Evolutionary conservation across 2,113 vertebrate species (phyloP), one percentile per base, ranked within the genome.

Genomic region (Oreochromis aureus): DNA sequence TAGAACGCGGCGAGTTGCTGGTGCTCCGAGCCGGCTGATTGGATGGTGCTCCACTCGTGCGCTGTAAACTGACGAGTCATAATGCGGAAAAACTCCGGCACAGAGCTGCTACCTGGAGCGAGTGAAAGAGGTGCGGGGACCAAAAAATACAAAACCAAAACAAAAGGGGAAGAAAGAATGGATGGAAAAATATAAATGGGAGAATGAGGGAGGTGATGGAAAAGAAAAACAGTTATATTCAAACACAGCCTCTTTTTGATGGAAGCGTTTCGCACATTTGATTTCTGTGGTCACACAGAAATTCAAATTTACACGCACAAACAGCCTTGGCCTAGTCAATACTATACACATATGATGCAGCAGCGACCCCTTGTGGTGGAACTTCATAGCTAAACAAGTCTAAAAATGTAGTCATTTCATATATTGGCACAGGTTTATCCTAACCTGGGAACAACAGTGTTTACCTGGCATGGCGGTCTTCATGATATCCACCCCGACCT

Each of bases 61-160:
- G 96, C 97, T 32, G 99, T 99, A 91, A 99, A 99, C 95, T 99
- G 98, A 84, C 98, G 96, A 84, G 97, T 98, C 99, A 99, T 99
- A 94, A 99, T 97, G 86, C 96, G 97, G 95, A 99, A 99, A 94
- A 99, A 99, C 88, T 98, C 97, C 32, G 96, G 91, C 94, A 98
- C 95, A 34, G 98, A 98, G 89, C 95, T 97, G 92, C 97, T 98
- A 90, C 99, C 98, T 99, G 91, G 22, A 59, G 27, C 12, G 79
- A 83, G 30, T 9, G 9, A 36, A 22, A 36, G 36, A 71, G 30
- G 39, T 19, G 46, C 7, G 56, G 54, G 51, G 46, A 8, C 16
- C 30, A 51, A 19, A 34, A 12, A 5, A 19, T 34, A 61, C 5
- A 39, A 27, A 36, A 46, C 10, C 59, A 7, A 46, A 51, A 76